Evolutionary conservation across 2,888 invertebrate genomes (phyloP).

Genomic region (Rhodophaea formosa): DNA sequence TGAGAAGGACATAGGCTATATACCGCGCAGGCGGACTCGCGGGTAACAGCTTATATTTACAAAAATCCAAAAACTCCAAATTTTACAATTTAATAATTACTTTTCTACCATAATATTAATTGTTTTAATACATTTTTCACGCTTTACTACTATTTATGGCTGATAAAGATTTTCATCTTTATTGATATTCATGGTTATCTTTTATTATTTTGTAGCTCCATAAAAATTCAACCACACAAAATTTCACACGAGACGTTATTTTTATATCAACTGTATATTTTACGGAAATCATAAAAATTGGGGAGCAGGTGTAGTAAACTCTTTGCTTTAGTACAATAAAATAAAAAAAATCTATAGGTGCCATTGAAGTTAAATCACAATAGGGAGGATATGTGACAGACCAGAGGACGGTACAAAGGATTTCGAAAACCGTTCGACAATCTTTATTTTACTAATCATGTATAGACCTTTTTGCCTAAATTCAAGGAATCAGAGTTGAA

Average conservation of each 20-base stretch:
- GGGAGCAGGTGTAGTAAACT: conserved; percentile 69
- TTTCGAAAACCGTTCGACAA: conserved; percentile 56
- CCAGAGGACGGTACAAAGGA: conserved; percentile 73
- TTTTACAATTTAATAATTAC: too few relatives aligned
- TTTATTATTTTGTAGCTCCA: background rate
- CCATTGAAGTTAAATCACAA: conserved; percentile 73
- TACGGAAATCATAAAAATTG: conserved; percentile 38
- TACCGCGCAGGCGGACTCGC: too few relatives aligned
- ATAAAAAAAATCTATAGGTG: conserved; percentile 56
- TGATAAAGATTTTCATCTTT: background rate
- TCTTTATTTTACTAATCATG: conserved; percentile 24
- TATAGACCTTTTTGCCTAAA: conserved; percentile 14
- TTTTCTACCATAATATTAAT: too few relatives aligned
- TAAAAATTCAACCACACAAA: conserved; percentile 10
- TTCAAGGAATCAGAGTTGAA: conserved; percentile 32
- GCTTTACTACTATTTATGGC: background rate
- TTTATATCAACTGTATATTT: conserved; percentile 26
- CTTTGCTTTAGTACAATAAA: conserved; percentile 53
- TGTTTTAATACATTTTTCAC: too few relatives aligned
- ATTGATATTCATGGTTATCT: background rate
- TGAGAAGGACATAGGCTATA: too few relatives aligned
- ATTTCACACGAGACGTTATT: conserved; percentile 29
- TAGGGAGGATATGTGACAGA: conserved; percentile 78
- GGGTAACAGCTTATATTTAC: too few relatives aligned
- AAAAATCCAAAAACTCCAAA: too few relatives aligned